A percentile compares a stretch with the other conserved stretches of the same genome.
These are phyloP conservation scores for Lophochroa leadbeateri DNA, from an alignment of 2,113 vertebrate genomes.

Conservation along the genomic window DNA sequence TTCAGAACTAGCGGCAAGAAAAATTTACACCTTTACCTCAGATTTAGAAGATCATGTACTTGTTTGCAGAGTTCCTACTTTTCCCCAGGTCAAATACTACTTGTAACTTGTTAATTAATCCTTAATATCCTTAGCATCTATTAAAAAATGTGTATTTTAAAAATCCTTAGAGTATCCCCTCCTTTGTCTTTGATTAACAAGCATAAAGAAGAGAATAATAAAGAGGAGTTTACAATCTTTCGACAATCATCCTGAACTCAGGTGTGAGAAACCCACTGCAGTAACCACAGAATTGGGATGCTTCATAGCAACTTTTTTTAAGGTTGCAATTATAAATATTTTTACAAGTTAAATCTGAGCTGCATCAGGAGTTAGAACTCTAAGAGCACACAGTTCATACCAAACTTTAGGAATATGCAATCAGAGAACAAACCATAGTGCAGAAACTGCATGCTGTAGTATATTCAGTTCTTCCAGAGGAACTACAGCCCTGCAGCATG, in stretches of 20 bases:
- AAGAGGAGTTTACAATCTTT: neutral
- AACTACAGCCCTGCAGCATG: rapidly evolving
- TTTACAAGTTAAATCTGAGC: neutral
- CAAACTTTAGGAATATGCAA: neutral
- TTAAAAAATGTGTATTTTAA: neutral
- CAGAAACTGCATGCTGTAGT: neutral
- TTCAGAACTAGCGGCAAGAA: neutral
- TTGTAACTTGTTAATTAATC: neutral
- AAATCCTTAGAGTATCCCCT: neutral
- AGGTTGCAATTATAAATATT: neutral
- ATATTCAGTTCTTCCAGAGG: neutral
- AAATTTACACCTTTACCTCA: neutral
- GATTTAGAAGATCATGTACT: neutral
- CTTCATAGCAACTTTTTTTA: neutral
- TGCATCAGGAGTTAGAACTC: neutral
- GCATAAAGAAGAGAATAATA: neutral
- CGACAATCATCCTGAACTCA: neutral
- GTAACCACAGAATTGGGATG: neutral
- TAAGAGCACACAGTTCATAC: neutral
- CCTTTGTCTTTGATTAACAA: neutral
- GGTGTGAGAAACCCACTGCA: neutral
- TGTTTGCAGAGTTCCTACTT: neutral
- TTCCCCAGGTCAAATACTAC: neutral
- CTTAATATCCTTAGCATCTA: neutral
- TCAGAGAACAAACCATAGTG: neutral